Evolutionary conservation across 2,888 invertebrate genomes (phyloP).

Genomic region (Ferdinandea cuprea): DNA sequence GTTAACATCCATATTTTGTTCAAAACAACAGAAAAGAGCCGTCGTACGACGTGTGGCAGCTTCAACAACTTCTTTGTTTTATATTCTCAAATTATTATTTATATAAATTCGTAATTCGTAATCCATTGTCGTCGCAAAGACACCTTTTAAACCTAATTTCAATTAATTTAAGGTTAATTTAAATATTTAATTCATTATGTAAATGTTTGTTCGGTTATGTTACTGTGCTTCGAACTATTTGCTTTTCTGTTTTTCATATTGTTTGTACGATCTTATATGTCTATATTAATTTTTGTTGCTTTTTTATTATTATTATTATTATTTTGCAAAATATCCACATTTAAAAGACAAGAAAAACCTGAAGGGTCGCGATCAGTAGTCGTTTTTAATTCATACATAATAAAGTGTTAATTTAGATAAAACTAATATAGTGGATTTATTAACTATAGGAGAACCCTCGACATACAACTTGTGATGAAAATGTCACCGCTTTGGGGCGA

Average conservation of each 20-base stretch:
- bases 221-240: background rate
- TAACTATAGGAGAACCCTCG: background rate
- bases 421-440: slow-evolving; percentile 10
- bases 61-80: too few relatives aligned
- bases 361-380: slow-evolving; percentile 7
- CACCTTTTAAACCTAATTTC: background rate
- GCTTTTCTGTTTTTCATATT: background rate
- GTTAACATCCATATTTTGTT: too few relatives aligned
- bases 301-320: background rate
- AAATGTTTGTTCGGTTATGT: background rate
- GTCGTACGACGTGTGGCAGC: too few relatives aligned
- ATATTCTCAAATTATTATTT: too few relatives aligned
- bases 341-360: slow-evolving; percentile 19
- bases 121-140: background rate
- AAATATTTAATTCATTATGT: background rate
- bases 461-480: background rate
- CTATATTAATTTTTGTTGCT: background rate
- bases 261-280: background rate
- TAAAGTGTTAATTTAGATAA: slow-evolving; percentile 18
- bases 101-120: background rate
- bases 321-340: background rate
- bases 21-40: too few relatives aligned
- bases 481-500: slow-evolving; percentile 10
- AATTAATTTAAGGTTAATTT: background rate
- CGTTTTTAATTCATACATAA: slow-evolving; percentile 10